phyloP scores from a whole-genome alignment of 2,888 invertebrate species.

The Conistra vaccinii region DNA sequence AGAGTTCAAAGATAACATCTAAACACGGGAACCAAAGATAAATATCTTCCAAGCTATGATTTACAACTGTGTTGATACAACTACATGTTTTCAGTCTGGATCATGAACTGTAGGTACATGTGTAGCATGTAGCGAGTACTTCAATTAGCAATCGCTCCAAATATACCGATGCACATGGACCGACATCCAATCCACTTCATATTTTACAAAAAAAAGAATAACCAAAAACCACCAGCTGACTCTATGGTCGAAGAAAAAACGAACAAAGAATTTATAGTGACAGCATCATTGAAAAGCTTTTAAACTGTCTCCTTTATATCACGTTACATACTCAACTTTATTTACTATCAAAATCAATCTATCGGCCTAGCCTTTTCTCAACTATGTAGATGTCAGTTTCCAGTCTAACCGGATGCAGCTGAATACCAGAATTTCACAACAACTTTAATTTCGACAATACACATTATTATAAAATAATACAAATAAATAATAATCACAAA shows the following conservation, averaged over 20 bases:
- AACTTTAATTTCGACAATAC: background rate
- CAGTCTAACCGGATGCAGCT: background rate
- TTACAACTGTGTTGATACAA: conserved; percentile 30
- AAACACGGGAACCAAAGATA: conserved; percentile 31
- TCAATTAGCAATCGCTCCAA: conserved; percentile 37
- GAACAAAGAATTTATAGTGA: conserved; percentile 46
- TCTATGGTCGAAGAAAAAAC: conserved; percentile 14
- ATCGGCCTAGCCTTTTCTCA: background rate
- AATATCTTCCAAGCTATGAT: conserved; percentile 33
- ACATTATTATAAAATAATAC: conserved; percentile 10
- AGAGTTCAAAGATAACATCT: conserved; percentile 29
- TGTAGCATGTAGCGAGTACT: conserved; percentile 10
- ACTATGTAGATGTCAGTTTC: background rate
- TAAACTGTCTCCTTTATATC: conserved; percentile 42
- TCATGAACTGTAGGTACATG: conserved; percentile 1
- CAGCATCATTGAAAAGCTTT: conserved; percentile 64
- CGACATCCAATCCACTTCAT: conserved; percentile 18
- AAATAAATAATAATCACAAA: conserved; percentile 21
- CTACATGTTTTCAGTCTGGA: conserved; percentile 36
- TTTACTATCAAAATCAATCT: background rate
- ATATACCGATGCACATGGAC: conserved; percentile 30
- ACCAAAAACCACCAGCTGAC: conserved; percentile 35
- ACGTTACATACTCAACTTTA: conserved; percentile 30
- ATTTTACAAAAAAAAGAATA: conserved; percentile 29
- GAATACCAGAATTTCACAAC: background rate